Base-by-base conservation (phyloP, 2,888 invertebrate genomes). In the Molorchus minor region DNA sequence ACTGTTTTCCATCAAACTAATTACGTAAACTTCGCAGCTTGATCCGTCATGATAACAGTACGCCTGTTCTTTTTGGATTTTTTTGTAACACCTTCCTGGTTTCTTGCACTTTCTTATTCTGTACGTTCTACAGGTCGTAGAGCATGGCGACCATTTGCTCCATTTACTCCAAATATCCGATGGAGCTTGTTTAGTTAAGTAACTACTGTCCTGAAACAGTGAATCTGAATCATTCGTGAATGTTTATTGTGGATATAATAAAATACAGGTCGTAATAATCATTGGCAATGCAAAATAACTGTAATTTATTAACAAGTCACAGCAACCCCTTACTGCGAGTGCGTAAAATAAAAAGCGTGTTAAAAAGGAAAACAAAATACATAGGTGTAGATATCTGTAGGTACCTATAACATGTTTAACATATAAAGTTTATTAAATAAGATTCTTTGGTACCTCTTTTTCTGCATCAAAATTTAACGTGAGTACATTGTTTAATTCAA, bases 141-240 rank as follows among this genome's bases (percentile, higher is more conserved):
- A 89, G 75, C 96, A 96, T 8, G 87, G 82, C 0, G 90, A 89
- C 96, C 96, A 96, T 21, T 87, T 82, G 33, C 90, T 89, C 95
- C 68, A 68, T 16, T 53, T 64, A 20, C 65, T 68, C 73, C 96
- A 96, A 10, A 88, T 83, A 20, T 85, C 75, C 7, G 75, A 72
- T 2, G 71, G 72, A 43, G 71, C 73, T 60, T 75, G 75, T 57
- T 72, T 71, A 38, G 68, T 72, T 59, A 74, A 64, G 49, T 71
- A 69, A 61, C 69, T 74, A 74, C 77, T 70, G 71, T 74, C 69
- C 78, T 78, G 51, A 61, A 74, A 73, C 57, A 65, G 62, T 46
- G 45, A 29, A 49, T 54, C 47, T 51, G 13, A 54, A 10, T 15
- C 4, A 33, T 1, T 40, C 17, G 19, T 10, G 20, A 3, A 25